Conservation (phyloP, 2,888 invertebrate genomes). For the Tyria jacobaeae region DNA sequence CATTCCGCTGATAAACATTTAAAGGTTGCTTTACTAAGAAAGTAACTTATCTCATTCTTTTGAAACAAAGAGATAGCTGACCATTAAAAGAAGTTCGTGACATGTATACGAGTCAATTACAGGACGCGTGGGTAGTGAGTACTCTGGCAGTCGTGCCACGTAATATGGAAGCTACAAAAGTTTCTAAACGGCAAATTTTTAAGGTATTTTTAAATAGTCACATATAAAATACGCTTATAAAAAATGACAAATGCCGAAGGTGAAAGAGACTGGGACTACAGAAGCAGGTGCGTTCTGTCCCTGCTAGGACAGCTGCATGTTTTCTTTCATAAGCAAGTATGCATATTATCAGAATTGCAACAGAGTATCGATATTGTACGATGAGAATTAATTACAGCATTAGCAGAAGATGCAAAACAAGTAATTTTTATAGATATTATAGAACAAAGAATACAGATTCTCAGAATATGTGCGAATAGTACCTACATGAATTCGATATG, state of each 20-base stretch:
- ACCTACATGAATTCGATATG: conserved; percentile 41
- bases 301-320: conserved; percentile 62
- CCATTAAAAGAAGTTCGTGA: conserved; percentile 53
- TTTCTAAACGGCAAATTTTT: conserved; percentile 23
- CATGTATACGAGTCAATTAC: conserved; percentile 56
- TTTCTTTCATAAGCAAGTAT: conserved; percentile 54
- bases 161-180: conserved; percentile 33
- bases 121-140: conserved; percentile 32
- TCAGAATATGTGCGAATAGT: conserved; percentile 42
- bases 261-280: conserved; percentile 62
- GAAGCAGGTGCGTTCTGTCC: conserved; percentile 67
- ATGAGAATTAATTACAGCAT: conserved; percentile 41
- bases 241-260: conserved; percentile 76
- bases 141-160: conserved; percentile 37
- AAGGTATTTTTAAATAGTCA: conserved; percentile 38
- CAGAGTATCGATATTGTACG: conserved; percentile 50
- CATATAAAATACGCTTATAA: conserved; percentile 48
- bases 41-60: conserved; percentile 44
- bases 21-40: conserved; percentile 44
- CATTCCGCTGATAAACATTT: conserved; percentile 31
- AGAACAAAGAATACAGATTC: conserved; percentile 44
- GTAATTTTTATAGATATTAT: conserved; percentile 39
- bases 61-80: conserved; percentile 53
- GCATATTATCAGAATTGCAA: conserved; percentile 52
- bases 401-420: conserved; percentile 35